Percentiles rank a stretch among this genome's conserved stretches.
Evolutionary conservation across 2,113 vertebrate genomes (phyloP).

Genomic region (Alces alces): DNA sequence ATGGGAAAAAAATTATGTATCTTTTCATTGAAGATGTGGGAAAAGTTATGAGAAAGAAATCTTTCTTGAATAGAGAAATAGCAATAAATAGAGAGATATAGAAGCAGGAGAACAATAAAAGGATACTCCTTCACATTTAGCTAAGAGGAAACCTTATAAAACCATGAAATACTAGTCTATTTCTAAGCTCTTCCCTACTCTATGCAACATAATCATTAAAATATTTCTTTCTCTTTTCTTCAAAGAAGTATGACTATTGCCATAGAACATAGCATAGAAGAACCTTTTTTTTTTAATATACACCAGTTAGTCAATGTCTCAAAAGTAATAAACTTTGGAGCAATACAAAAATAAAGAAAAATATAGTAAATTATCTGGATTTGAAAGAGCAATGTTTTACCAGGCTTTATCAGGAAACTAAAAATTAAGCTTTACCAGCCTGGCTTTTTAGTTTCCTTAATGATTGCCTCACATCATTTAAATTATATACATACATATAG

Average conservation of each 20-base stretch:
- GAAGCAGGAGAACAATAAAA: not conserved
- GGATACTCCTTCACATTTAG: not conserved
- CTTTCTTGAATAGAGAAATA: not conserved
- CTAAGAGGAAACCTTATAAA: not conserved
- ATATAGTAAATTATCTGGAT: not conserved
- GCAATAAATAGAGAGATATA: not conserved
- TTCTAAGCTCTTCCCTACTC: not conserved
- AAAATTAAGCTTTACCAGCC: not conserved
- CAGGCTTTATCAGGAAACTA: not conserved
- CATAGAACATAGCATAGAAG: not conserved
- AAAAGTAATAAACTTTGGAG: not conserved
- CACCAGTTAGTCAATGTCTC: not conserved
- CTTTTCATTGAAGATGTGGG: not conserved
- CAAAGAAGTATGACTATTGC: not conserved
- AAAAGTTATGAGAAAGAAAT: not conserved
- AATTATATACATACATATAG: not conserved
- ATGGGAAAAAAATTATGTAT: not conserved
- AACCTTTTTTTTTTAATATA: not conserved
- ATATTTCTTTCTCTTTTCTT: not conserved
- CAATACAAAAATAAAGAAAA: slow-evolving; percentile 1
- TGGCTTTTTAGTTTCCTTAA: not conserved
- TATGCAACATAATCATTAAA: not conserved
- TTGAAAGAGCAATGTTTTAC: not conserved
- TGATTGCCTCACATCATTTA: not conserved
- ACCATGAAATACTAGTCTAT: too few species aligned